Evolutionary conservation across 2,797 vertebrate genomes (phyloP).

Genomic region (Gymnoscopelus braueri): DNA sequence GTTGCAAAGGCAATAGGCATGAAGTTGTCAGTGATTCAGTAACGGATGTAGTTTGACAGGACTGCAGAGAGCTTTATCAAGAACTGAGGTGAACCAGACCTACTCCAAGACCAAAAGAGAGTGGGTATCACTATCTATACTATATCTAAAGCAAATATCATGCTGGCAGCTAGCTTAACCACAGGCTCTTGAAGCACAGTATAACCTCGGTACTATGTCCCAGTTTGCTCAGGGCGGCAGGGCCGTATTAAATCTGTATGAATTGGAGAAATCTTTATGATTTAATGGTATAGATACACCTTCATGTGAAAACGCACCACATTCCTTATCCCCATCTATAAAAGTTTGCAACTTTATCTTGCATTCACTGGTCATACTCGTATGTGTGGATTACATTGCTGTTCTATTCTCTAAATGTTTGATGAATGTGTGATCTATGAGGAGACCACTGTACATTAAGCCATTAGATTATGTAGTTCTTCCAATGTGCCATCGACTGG

Average conservation of each 20-base stretch:
- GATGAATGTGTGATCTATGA: not conserved
- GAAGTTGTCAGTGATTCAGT: constrained; percentile 45
- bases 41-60: constrained; percentile 42
- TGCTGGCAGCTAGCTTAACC: constrained; percentile 27
- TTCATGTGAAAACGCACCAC: too few species aligned
- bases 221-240: constrained; percentile 58
- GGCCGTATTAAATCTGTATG: constrained; percentile 37
- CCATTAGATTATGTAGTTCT: not conserved
- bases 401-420: too few species aligned
- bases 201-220: constrained; percentile 35
- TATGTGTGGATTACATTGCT: too few species aligned
- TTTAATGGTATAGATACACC: too few species aligned
- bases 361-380: too few species aligned
- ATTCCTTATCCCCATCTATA: too few species aligned
- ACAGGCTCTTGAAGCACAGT: constrained; percentile 27
- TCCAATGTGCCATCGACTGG: constrained; percentile 31
- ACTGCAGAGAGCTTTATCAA: constrained; percentile 33
- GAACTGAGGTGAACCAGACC: constrained; percentile 13
- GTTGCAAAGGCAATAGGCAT: constrained; percentile 12
- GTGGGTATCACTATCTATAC: not conserved
- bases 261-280: constrained; percentile 29
- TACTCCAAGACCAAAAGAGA: constrained; percentile 19
- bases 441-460: constrained; percentile 5
- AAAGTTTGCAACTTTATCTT: too few species aligned
- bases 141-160: constrained; percentile 19